These are phyloP conservation scores for Thyatira batis DNA, from an alignment of 2,888 invertebrate genomes.

Conservation along the genomic window DNA sequence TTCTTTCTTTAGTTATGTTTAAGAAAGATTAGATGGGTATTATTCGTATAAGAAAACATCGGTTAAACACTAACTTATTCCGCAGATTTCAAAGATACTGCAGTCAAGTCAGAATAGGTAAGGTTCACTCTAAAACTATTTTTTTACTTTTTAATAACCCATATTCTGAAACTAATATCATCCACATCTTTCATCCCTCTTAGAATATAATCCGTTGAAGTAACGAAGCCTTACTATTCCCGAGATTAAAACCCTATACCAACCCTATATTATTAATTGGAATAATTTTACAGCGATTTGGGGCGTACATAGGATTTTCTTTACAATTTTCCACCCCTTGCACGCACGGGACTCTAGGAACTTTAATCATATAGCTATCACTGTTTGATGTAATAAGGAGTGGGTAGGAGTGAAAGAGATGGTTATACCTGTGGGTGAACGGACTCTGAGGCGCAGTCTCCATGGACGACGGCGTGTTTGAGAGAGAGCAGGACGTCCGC, in stretches of 20 bases:
- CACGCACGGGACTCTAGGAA: conserved; percentile 21
- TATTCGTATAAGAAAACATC: too few species aligned
- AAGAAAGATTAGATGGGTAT: too few species aligned
- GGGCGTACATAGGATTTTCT: conserved; percentile 23
- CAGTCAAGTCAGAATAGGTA: too few species aligned
- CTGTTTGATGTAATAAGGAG: conserved; percentile 12
- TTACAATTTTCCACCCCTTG: conserved; percentile 26
- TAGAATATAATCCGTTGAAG: conserved; percentile 16
- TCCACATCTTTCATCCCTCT: not conserved
- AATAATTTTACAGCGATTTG: conserved; percentile 41
- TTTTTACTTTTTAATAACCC: too few species aligned
- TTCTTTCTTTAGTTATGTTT: too few species aligned
- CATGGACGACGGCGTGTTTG: conserved; percentile 94
- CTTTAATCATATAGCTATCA: conserved; percentile 33
- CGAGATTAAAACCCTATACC: conserved; percentile 19
- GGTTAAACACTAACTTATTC: too few species aligned
- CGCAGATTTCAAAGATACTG: too few species aligned
- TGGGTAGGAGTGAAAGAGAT: conserved; percentile 41
- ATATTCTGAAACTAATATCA: too few species aligned
- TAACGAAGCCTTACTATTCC: conserved; percentile 36
- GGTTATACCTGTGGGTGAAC: conserved; percentile 78
- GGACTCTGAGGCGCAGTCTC: conserved; percentile 81
- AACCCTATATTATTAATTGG: conserved; percentile 55
- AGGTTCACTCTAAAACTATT: too few species aligned
- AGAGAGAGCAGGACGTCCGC: conserved; percentile 94